phyloP scores from a whole-genome alignment of 2,797 vertebrate genomes.

The Xenops minutus region DNA sequence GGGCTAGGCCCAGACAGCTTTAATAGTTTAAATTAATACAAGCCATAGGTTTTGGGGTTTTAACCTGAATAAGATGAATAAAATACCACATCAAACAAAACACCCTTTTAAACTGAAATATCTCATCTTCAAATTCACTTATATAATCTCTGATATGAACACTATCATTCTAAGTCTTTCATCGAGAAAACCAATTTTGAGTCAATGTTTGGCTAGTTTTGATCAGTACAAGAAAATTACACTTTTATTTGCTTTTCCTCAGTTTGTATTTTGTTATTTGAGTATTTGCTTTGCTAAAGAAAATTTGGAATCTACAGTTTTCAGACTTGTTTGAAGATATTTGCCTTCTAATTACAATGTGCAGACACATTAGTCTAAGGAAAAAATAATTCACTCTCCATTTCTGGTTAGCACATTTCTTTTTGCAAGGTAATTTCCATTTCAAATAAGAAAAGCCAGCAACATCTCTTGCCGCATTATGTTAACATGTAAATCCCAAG shows the following conservation, averaged over 20 bases:
- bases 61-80: background rate
- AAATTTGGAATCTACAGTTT: background rate
- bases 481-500: background rate
- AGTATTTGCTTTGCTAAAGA: background rate
- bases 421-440: background rate
- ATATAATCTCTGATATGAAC: background rate
- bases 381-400: background rate
- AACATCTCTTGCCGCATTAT: background rate
- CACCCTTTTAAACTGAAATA: background rate
- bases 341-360: background rate
- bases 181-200: background rate
- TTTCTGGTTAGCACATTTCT: background rate
- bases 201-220: background rate
- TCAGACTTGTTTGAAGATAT: background rate
- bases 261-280: background rate
- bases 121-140: background rate
- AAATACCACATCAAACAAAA: background rate
- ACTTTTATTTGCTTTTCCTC: background rate
- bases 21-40: background rate
- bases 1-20: background rate
- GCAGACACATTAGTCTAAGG: background rate
- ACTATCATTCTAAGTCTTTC: background rate
- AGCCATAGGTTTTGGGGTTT: accelerated
- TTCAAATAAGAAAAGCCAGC: background rate
- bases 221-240: background rate